Percentiles rank a stretch among this genome's conserved stretches.
Conservation (phyloP, 2,888 invertebrate genomes). For the Cataglyphis livida region DNA sequence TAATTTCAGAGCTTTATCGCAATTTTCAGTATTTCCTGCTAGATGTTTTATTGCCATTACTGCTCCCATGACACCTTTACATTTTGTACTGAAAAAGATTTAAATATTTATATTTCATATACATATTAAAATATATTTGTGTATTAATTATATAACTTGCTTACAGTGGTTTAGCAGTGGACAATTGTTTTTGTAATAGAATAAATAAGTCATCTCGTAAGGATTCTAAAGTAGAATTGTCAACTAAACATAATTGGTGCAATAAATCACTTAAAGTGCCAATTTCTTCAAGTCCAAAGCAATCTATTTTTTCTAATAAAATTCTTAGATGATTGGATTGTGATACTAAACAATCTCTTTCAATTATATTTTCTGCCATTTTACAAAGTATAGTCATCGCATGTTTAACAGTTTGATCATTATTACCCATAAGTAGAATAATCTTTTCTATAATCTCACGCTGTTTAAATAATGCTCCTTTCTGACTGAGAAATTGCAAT, state of each 20-base stretch:
- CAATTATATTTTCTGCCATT: slow-evolving; percentile 77
- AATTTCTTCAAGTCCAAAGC: slow-evolving; percentile 91
- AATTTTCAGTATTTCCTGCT: slow-evolving; percentile 83
- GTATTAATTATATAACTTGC: slow-evolving; percentile 60
- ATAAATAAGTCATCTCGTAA: slow-evolving; percentile 94
- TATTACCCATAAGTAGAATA: slow-evolving; percentile 80
- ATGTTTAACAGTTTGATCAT: slow-evolving; percentile 81
- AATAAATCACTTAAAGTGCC: slow-evolving; percentile 92
- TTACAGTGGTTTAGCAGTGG: slow-evolving; percentile 88
- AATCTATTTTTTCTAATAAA: slow-evolving; percentile 91
- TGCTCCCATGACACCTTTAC: slow-evolving; percentile 92
- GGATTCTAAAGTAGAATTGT: slow-evolving; percentile 85
- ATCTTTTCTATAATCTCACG: slow-evolving; percentile 81
- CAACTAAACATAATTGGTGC: slow-evolving; percentile 88
- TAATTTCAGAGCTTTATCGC: slow-evolving; percentile 73
- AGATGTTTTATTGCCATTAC: slow-evolving; percentile 92
- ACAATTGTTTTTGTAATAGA: slow-evolving; percentile 93
- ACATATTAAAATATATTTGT: background rate
- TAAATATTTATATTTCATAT: background rate
- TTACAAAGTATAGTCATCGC: slow-evolving; percentile 78
- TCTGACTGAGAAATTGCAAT: slow-evolving; percentile 78
- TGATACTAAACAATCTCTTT: slow-evolving; percentile 85
- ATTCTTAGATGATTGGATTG: slow-evolving; percentile 89
- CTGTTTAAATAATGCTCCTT: slow-evolving; percentile 78
- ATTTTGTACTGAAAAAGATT: slow-evolving; percentile 86